Base-by-base conservation (phyloP, 2,797 vertebrate genomes). In the Salmo trutta region DNA sequence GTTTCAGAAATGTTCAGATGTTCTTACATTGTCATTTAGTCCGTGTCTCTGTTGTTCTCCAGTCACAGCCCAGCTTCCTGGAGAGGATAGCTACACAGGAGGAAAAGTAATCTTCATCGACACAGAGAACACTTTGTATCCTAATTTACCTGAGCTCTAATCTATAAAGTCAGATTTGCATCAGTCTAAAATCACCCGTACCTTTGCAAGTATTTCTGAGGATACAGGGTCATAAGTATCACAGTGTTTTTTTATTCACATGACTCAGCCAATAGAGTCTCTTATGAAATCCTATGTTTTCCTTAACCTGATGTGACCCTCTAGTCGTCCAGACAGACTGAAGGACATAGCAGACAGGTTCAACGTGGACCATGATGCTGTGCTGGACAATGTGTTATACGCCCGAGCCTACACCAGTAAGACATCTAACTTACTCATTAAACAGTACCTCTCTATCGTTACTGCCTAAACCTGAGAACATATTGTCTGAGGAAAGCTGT, bases 81-180 rank as follows among this genome's bases (percentile, higher is more conserved):
- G 97, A 81, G 91, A 95, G 47, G 93, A 93, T 0, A 96, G 96
- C 68, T 99, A 99, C 88, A 91, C 95, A 0, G 98, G 98, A 78
- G 98, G 98, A 82, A 99, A 99, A 87, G 93, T 98, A 77, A 97
- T 99, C 91, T 99, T 98, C 91, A 97, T 99, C 36, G 98, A 99
- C 87, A 98, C 98, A 12, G 98, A 99, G 93, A 95, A 99, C 90
- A 99, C 97, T 77, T 99, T 99, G 98, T 98, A 99, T 97, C 96
- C 94, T 93, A 94, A 85, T 12, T 31, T 27, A 29, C 47, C 51
- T 36, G 53, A 78, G 31, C 51, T 29, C 52, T 47, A 47, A 47
- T 29, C 52, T 64, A 64, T 14, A 14, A 64, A 24, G 59, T 24
- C 59, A 24, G 1, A 24, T 64, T 64, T 64, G n/a, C 10, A 14